Evolutionary conservation across 2,888 invertebrate species (phyloP).

Genomic region (Amiota minor): DNA sequence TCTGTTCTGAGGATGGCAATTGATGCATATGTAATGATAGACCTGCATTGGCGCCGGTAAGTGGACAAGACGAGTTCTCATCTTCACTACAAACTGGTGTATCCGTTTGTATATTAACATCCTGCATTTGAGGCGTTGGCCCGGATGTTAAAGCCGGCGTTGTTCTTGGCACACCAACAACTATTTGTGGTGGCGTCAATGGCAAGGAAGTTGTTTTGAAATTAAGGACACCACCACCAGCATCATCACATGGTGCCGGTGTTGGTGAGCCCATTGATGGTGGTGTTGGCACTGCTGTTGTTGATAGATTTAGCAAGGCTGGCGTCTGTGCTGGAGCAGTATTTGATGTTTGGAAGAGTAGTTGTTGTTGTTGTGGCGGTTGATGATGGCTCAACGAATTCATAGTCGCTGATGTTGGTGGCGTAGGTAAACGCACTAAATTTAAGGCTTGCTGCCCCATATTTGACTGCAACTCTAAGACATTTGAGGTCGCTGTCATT

Average conservation of each 20-base stretch:
- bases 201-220: constrained; percentile 57
- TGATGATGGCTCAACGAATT: constrained; percentile 54
- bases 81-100: constrained; percentile 81
- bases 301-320: constrained; percentile 50
- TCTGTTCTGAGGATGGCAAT: constrained; percentile 1
- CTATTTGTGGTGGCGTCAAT: constrained; percentile 61
- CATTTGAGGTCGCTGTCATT: constrained; percentile 43
- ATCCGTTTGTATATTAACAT: constrained; percentile 89
- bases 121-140: constrained; percentile 78
- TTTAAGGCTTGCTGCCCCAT: constrained; percentile 63
- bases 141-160: constrained; percentile 18
- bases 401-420: constrained; percentile 67
- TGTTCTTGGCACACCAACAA: constrained; percentile 46
- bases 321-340: constrained; percentile 45
- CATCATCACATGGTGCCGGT: constrained; percentile 44
- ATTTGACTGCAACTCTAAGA: constrained; percentile 45
- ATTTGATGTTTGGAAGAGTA: constrained; percentile 54
- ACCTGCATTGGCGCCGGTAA: too few relatives aligned
- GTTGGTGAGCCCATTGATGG: constrained; percentile 43
- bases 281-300: constrained; percentile 41
- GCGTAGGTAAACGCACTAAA: constrained; percentile 67
- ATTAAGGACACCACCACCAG: constrained; percentile 54
- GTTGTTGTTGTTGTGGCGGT: constrained; percentile 56
- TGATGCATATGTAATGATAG: constrained; percentile 40
- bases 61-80: constrained; percentile 69